Evolutionary conservation across 2,797 vertebrate genomes (phyloP).

Genomic region (Dromococcyx pavoninus): DNA sequence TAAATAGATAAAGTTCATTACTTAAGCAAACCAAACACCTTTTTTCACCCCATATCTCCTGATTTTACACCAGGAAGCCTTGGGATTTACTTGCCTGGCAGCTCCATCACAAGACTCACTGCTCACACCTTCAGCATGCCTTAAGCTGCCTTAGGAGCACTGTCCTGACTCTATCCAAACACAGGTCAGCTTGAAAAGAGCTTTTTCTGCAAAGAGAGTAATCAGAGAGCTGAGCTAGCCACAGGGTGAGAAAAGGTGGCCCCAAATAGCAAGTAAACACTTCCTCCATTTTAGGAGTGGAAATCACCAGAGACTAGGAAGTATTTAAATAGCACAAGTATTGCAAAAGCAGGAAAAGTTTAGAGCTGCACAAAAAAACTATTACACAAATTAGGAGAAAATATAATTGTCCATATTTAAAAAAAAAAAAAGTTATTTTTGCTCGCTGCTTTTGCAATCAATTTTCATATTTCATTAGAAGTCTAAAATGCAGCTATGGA

Average conservation of each 20-base stretch:
- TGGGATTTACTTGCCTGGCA: not conserved
- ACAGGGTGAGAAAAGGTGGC: not conserved
- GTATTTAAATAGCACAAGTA: rapidly evolving
- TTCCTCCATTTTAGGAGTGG: not conserved
- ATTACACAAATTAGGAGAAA: not conserved
- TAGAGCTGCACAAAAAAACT: not conserved
- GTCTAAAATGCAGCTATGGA: not conserved
- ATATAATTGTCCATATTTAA: not conserved
- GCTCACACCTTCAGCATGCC: not conserved
- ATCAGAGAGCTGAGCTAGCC: not conserved
- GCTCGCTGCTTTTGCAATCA: not conserved
- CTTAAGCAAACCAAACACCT: not conserved
- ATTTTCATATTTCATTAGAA: not conserved
- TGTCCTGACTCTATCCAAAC: not conserved
- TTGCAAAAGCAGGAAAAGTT: not conserved
- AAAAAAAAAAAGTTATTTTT: not conserved
- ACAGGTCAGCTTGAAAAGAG: not conserved
- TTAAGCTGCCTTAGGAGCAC: not conserved
- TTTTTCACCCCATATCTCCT: not conserved
- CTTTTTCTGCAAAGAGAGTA: not conserved
- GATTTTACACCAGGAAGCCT: not conserved
- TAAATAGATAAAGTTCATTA: not conserved
- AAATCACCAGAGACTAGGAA: not conserved
- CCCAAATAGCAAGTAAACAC: not conserved
- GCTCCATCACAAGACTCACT: not conserved